phyloP scores from a whole-genome alignment of 2,888 invertebrate genomes.

The Sphaerophoria taeniata region DNA sequence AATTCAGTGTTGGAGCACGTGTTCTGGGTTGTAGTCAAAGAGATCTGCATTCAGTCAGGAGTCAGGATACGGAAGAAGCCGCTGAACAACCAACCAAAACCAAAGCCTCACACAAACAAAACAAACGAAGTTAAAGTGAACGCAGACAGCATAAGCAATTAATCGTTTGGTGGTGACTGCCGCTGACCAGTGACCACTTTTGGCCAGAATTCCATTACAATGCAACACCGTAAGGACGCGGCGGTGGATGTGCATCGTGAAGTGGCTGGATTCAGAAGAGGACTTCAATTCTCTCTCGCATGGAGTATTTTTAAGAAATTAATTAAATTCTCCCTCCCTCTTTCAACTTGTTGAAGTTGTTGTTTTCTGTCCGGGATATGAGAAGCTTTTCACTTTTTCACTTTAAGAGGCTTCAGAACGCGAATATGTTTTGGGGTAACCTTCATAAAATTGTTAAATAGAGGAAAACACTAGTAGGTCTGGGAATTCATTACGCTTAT shows the following conservation, averaged over 20 bases:
- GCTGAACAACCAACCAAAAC: not conserved
- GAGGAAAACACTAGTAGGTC: too few species aligned
- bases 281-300: not conserved
- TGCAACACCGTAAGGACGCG: not conserved
- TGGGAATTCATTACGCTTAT: too few species aligned
- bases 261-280: not conserved
- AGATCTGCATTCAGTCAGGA: not conserved
- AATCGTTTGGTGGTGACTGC: slow-evolving; percentile 28
- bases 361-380: slow-evolving; percentile 7
- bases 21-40: not conserved
- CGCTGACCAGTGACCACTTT: slow-evolving; percentile 13
- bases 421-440: not conserved
- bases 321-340: slow-evolving; percentile 50
- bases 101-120: not conserved
- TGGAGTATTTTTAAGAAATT: slow-evolving; percentile 54
- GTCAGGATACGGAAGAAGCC: slow-evolving; percentile 13
- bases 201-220: slow-evolving; percentile 17
- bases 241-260: not conserved
- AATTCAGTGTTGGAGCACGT: not conserved
- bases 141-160: slow-evolving; percentile 51
- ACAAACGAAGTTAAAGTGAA: slow-evolving; percentile 39
- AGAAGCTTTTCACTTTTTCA: not conserved
- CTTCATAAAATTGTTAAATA: not conserved
- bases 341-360: slow-evolving; percentile 60
- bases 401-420: not conserved